Evolutionary conservation across 1,140 invertebrate species (phyloP), one percentile per base, ranked within the genome.

Genomic region (Eumeta japonica): DNA sequence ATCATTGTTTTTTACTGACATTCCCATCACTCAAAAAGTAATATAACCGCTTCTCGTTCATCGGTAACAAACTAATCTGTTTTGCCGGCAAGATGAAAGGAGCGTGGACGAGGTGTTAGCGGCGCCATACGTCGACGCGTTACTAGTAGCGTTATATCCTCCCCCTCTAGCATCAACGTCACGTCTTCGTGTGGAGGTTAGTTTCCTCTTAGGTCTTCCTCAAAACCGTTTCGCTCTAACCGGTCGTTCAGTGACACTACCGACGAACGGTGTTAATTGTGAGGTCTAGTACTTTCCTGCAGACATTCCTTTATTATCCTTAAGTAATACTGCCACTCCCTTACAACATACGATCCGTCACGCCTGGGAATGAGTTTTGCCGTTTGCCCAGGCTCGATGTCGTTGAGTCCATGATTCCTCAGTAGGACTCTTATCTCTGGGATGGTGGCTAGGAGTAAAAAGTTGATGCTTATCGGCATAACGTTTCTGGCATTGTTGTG

Each of bases 291-390:
- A 24, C n/a, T n/a, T 24, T n/a, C 20, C 20, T 24, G n/a, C n/a
- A n/a, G 7, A 7, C n/a, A 7, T 24, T n/a, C 20, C 20, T 7
- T 24, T 7, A 24, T 7, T n/a, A 24, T 24, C 20, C 20, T 24
- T n/a, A 7, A 24, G 20, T 7, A 7, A 7, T 7, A 24, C 7
- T 7, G 40, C 34, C 2, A 39, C 34, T 1, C 52, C 50, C n/a
- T n/a, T n/a, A n/a, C n/a, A n/a, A n/a, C n/a, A n/a, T 59, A 71
- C 0, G 63, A 64, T 10, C 65, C 66, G 27, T 62, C 53, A 12
- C 58, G 52, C 14, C 49, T 34, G 1, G 59, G 60, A 0, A 57
- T 53, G 10, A 72, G 53, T 28, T 73, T 71, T 0, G 57, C 39
- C 1, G 62, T 47, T 12, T 56, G 45, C 0, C 53, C 38, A 4